Conservation (phyloP, 30 jellyfish, hydroid and myxozoan species). For the Aurelia aurita region DNA sequence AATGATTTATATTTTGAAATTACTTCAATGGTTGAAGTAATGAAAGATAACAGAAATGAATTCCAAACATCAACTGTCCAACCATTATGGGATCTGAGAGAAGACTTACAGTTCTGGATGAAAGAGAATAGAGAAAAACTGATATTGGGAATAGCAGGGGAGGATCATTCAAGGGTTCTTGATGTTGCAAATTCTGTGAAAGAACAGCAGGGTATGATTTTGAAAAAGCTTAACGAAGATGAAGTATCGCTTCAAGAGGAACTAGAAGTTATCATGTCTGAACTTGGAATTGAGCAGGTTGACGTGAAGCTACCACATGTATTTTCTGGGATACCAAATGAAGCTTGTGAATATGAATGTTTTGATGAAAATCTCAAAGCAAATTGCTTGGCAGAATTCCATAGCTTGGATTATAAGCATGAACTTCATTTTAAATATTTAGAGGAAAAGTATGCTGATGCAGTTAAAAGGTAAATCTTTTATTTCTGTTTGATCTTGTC, state of each 20-base stretch:
- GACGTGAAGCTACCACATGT: conserved; percentile 74
- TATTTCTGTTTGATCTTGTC: too few relatives aligned
- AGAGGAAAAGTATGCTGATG: conserved; percentile 74
- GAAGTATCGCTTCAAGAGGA: conserved; percentile 48
- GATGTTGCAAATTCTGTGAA: conserved; percentile 78
- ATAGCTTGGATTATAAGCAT: conserved; percentile 67
- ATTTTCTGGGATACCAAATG: conserved; percentile 66
- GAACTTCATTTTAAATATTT: conserved; percentile 55
- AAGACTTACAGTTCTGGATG: conserved; percentile 80
- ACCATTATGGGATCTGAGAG: conserved; percentile 76
- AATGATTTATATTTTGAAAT: conserved; percentile 50
- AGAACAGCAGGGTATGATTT: conserved; percentile 58
- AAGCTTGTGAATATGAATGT: conserved; percentile 57
- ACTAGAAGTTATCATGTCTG: conserved; percentile 21
- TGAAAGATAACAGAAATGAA: conserved; percentile 45
- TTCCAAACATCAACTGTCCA: conserved; percentile 67
- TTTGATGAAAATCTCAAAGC: conserved; percentile 68
- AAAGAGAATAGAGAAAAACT: conserved; percentile 65
- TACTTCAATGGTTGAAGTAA: conserved; percentile 36
- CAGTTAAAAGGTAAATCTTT: conserved; percentile 55
- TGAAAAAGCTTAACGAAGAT: conserved; percentile 63
- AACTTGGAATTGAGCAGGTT: conserved; percentile 59
- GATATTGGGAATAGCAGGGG: conserved; percentile 53
- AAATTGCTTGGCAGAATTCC: conserved; percentile 58
- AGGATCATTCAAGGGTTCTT: conserved; percentile 43